phyloP scores from a whole-genome alignment of 1,140 invertebrate genomes.

The Lineus longissimus region DNA sequence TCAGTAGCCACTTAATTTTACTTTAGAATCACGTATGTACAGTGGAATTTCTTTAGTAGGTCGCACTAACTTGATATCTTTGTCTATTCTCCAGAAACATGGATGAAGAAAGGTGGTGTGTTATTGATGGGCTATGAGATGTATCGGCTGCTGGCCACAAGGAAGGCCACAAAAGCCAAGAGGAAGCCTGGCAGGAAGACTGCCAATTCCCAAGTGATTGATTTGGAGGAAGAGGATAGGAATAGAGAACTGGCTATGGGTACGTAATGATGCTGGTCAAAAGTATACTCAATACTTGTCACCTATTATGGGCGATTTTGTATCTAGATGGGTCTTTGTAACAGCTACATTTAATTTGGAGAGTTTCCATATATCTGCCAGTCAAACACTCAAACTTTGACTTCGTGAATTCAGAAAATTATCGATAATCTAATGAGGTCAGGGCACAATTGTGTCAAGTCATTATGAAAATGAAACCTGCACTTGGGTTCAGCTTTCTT shows the following conservation, averaged over 20 bases:
- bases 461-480: too few species aligned
- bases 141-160: slow-evolving; percentile 77
- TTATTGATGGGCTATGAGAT: slow-evolving; percentile 97
- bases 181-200: slow-evolving; percentile 18
- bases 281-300: slow-evolving; percentile 21
- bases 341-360: too few species aligned
- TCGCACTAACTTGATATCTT: slow-evolving; percentile 7
- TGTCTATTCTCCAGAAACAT: slow-evolving; percentile 59
- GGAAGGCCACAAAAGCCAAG: slow-evolving; percentile 37
- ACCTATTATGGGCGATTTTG: neutral
- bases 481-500: too few species aligned
- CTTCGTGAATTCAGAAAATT: too few species aligned
- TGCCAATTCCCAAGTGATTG: slow-evolving; percentile 49
- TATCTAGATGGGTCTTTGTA: too few species aligned
- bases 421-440: too few species aligned
- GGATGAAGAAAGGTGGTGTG: slow-evolving; percentile 84
- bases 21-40: too few species aligned
- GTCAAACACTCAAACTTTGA: too few species aligned
- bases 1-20: too few species aligned
- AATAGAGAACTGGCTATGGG: slow-evolving; percentile 80
- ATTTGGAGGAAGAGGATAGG: slow-evolving; percentile 66
- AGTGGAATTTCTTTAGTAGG: too few species aligned
- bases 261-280: slow-evolving; percentile 46
- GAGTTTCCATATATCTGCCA: too few species aligned
- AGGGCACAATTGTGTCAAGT: too few species aligned